Conservation (phyloP, 2,797 vertebrate species). For the Pipistrellus nathusii region DNA sequence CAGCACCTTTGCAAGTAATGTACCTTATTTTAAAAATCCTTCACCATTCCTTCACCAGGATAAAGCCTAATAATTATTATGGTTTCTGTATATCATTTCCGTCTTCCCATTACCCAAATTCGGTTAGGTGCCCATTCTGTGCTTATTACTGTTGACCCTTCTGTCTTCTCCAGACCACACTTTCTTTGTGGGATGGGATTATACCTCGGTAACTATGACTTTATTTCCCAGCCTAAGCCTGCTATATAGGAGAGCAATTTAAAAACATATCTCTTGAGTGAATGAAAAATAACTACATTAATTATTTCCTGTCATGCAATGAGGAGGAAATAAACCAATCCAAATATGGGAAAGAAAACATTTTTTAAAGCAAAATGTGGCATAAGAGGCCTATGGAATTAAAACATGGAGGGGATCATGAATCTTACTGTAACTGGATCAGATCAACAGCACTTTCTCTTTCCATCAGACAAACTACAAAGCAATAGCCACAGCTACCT, state of each 20-base stretch:
- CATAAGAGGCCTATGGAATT: slow-evolving; percentile 15
- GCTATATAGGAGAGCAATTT: neutral
- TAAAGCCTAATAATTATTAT: neutral
- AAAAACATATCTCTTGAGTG: neutral
- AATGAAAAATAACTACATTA: slow-evolving; percentile 49
- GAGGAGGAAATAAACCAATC: neutral
- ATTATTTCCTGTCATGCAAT: slow-evolving; percentile 17
- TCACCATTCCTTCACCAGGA: neutral
- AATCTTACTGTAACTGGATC: slow-evolving; percentile 53
- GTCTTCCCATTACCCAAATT: neutral
- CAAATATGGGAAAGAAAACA: neutral
- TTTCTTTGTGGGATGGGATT: neutral
- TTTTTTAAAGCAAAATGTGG: slow-evolving; percentile 59
- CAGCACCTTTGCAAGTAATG: neutral
- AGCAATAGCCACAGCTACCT: neutral
- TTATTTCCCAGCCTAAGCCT: neutral
- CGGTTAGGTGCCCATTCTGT: neutral
- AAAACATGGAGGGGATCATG: slow-evolving; percentile 1
- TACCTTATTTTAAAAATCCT: neutral
- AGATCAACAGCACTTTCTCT: neutral
- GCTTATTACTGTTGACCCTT: neutral
- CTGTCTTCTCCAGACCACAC: neutral
- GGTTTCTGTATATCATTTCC: neutral
- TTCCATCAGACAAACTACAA: slow-evolving; percentile 37
- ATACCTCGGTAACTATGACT: neutral